phyloP scores from a whole-genome alignment of 92 coral and sea anemone genomes.

The Zoanthus gigantus region DNA sequence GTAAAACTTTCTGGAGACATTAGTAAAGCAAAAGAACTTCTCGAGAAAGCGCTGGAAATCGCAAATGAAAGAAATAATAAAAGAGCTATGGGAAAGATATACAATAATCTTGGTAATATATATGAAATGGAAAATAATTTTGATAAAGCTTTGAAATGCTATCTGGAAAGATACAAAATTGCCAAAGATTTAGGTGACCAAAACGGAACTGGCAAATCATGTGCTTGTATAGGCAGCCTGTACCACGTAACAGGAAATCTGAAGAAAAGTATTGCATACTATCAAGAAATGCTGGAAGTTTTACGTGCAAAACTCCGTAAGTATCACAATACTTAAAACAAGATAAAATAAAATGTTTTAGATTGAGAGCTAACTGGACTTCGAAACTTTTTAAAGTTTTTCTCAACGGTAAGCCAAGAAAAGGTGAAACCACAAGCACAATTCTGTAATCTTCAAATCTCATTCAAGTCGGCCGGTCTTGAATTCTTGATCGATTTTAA shows the following conservation, averaged over 20 bases:
- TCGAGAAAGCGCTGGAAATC: conserved; percentile 66
- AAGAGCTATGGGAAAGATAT: conserved; percentile 72
- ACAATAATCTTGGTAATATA: conserved; percentile 84
- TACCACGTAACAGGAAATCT: conserved; percentile 80
- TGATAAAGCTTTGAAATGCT: conserved; percentile 78
- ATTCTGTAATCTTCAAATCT: no score
- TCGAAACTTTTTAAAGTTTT: not conserved
- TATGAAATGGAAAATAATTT: conserved; percentile 73
- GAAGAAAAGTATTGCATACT: conserved; percentile 72
- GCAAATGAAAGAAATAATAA: conserved; percentile 75
- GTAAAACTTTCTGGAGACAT: conserved; percentile 79
- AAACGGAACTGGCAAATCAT: conserved; percentile 86
- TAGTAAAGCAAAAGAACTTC: conserved; percentile 67
- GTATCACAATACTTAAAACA: conserved; percentile 28
- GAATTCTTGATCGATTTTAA: no score
- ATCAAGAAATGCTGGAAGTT: conserved; percentile 86
- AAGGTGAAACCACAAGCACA: no score
- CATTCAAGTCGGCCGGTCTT: no score
- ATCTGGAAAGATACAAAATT: conserved; percentile 72
- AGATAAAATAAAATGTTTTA: not conserved
- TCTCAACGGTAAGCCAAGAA: no score
- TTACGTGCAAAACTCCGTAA: conserved; percentile 92
- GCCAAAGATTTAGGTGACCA: conserved; percentile 78
- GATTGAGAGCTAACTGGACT: not conserved
- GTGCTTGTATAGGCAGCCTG: conserved; percentile 79